Conservation (phyloP, 2,797 vertebrate genomes). For the Hirundo rustica region DNA sequence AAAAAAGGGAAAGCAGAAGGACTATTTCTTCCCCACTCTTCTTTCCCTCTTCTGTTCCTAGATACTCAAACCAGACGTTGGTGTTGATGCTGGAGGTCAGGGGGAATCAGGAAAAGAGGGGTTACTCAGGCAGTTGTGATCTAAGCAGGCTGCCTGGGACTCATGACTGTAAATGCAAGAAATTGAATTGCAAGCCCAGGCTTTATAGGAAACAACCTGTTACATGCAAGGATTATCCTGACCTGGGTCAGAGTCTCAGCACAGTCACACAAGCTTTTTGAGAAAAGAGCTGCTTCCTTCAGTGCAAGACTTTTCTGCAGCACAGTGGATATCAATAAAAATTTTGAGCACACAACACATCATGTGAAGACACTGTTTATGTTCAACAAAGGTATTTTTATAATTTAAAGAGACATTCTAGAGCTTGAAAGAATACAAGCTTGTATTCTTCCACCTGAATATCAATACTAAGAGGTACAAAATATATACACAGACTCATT, state of each 20-base stretch:
- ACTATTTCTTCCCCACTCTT: background rate
- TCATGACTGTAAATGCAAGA: background rate
- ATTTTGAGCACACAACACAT: rapidly evolving
- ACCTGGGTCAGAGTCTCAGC: background rate
- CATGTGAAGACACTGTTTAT: background rate
- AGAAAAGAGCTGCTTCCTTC: background rate
- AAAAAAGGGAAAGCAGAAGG: background rate
- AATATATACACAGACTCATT: background rate
- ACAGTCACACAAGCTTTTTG: background rate
- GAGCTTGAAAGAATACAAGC: background rate
- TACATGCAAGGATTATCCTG: background rate
- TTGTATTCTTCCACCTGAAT: background rate
- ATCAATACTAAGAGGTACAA: background rate
- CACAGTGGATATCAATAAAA: background rate
- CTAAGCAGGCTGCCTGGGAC: background rate
- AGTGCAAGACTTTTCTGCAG: background rate
- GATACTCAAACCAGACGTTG: background rate
- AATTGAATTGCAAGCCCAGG: background rate
- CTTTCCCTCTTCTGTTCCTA: background rate
- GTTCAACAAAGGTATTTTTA: background rate
- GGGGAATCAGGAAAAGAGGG: background rate
- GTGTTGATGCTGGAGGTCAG: background rate
- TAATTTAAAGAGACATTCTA: background rate
- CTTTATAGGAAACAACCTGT: background rate
- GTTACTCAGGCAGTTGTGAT: background rate